A percentile compares a stretch with the other conserved stretches of the same genome.
These are phyloP conservation scores for Melanaphis sacchari DNA, from an alignment of 1,140 invertebrate genomes.

Conservation along the genomic window DNA sequence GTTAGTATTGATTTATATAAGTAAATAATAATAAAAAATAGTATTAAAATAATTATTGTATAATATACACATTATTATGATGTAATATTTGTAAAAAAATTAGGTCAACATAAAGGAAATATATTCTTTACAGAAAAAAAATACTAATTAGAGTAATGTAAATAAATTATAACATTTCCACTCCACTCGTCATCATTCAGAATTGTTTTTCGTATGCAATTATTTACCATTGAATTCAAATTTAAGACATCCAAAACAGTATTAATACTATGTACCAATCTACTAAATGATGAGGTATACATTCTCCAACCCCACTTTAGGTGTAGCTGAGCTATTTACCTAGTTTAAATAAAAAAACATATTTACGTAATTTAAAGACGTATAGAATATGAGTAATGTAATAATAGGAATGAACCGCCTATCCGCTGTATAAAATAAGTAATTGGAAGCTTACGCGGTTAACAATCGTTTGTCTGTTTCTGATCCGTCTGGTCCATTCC, in stretches of 20 bases:
- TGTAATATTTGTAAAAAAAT: neutral
- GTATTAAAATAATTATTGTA: too few relatives aligned
- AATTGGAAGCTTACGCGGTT: constrained; percentile 5
- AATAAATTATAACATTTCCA: neutral
- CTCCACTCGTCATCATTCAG: neutral
- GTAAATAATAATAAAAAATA: neutral
- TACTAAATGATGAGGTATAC: neutral
- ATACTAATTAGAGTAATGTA: neutral
- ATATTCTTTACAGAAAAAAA: neutral
- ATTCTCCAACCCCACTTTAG: neutral
- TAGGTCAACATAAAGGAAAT: neutral
- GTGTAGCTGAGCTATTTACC: neutral
- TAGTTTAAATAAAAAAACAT: too few relatives aligned
- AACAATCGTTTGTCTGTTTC: neutral
- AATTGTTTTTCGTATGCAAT: neutral
- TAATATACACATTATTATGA: too few relatives aligned
- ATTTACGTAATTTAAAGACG: too few relatives aligned
- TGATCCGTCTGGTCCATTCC: neutral
- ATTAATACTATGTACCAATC: neutral
- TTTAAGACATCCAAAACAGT: neutral
- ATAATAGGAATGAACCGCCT: neutral
- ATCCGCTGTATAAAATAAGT: neutral
- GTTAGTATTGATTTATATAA: too few relatives aligned
- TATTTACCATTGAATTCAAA: neutral
- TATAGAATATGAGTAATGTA: too few relatives aligned